Evolutionary conservation across 2,113 vertebrate genomes (phyloP).

Genomic region (Natator depressus): DNA sequence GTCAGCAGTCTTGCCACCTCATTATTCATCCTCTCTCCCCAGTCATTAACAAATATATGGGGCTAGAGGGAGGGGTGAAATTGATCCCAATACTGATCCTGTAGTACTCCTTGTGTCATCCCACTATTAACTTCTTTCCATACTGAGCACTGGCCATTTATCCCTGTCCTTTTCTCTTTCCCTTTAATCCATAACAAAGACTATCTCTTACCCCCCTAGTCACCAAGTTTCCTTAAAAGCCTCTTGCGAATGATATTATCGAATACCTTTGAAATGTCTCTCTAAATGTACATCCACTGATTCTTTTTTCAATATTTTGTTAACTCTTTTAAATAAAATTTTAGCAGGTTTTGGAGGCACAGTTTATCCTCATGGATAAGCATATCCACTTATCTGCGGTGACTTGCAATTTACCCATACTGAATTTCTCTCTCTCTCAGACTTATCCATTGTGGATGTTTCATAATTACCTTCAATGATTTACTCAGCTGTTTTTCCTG

Average conservation of each 20-base stretch:
- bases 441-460: constrained; percentile 5
- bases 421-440: not conserved
- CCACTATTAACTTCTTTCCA: not conserved
- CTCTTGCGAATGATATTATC: constrained; percentile 34
- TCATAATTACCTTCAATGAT: not conserved
- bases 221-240: constrained; percentile 54
- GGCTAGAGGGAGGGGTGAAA: not conserved
- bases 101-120: not conserved
- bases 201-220: constrained; percentile 15
- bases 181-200: not conserved
- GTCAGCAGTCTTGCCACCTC: constrained; percentile 68
- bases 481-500: not conserved
- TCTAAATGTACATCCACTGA: constrained; percentile 2
- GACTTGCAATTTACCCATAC: constrained; percentile 43
- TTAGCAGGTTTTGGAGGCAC: constrained; percentile 38
- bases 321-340: constrained; percentile 23
- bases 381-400: constrained; percentile 45
- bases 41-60: constrained; percentile 64
- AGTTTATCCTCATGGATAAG: constrained; percentile 46
- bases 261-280: constrained; percentile 3
- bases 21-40: constrained; percentile 50
- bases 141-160: constrained; percentile 2
- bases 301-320: constrained; percentile 61
- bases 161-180: constrained; percentile 18
- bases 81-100: constrained; percentile 30